Evolutionary conservation across 2,888 invertebrate genomes (phyloP), one percentile per base, ranked within the genome.

Genomic region (Dryococelus australis): DNA sequence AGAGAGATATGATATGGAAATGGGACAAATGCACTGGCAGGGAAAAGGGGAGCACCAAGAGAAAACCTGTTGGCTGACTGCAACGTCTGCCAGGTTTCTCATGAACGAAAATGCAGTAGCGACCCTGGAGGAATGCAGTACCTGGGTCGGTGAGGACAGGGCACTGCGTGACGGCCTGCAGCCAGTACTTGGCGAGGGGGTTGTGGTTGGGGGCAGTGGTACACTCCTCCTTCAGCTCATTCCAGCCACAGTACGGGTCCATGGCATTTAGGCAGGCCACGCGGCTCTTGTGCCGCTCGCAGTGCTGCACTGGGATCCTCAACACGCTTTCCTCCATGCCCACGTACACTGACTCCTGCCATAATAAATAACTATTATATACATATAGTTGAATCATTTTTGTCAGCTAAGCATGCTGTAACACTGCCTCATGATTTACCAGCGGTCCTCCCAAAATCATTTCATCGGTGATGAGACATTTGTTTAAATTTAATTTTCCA

Each of bases 201-300:
- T 95, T 94, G 80, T 94, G 94, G 89, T 94, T 93, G 0, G 97
- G 96, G 0, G 97, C 95, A 0, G 95, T 93, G 0, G 96, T 95
- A 91, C 98, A 98, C 28, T 93, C 93, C 90, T 97, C 95, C 24
- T 95, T 93, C 9, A 95, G 93, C 89, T 96, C 96, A 92, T 98
- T 96, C 98, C 98, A 99, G 12, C 98, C 98, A 92, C 99, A 99
- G 92, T 98, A 98, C 0, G 98, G 98, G 93, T 99, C 98, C 93
- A 96, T 96, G 0, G 98, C 96, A 90, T 96, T 96, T 81, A 97
- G 91, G 92, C 98, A 98, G 12, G 96, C 95, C 13, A 94, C 93
- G 86, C 95, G 94, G 12, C 95, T 95, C 13, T 93, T 93, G 92
- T 97, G 96, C 2, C 98, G 94, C 53, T 93, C 93, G 91, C 98